Conservation (phyloP, 2,113 vertebrate species). For the Thalassarche chlororhynchos region DNA sequence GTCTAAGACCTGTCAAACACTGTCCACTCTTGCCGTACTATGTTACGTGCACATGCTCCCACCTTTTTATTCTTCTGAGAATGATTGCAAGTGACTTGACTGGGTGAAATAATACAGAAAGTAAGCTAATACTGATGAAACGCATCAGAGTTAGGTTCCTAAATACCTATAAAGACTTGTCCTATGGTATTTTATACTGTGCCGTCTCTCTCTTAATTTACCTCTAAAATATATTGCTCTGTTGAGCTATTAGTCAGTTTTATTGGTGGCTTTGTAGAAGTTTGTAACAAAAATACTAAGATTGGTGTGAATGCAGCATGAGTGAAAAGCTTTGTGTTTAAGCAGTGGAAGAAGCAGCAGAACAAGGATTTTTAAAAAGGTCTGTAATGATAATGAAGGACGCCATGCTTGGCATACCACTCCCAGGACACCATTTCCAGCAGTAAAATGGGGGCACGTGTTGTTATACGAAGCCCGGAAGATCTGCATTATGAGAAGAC, state of each 20-base stretch:
- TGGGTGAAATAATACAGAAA: background rate
- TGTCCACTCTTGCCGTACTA: background rate
- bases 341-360: background rate
- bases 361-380: background rate
- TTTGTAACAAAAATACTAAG: background rate
- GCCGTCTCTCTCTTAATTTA: background rate
- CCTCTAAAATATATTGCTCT: background rate
- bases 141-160: background rate
- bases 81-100: background rate
- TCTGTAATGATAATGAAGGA: background rate
- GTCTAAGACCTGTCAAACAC: background rate
- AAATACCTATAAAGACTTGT: background rate
- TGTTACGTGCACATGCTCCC: background rate
- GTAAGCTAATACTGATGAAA: background rate
- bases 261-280: background rate
- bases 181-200: background rate
- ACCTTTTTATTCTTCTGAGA: background rate
- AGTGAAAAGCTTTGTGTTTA: background rate
- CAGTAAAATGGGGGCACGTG: rapidly evolving
- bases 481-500: background rate
- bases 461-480: background rate
- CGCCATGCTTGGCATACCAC: background rate
- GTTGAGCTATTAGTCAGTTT: background rate
- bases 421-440: background rate
- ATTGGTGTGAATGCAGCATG: background rate